These are phyloP conservation scores for Sitobion miscanthi DNA, from an alignment of 1,140 invertebrate species.

Conservation along the genomic window DNA sequence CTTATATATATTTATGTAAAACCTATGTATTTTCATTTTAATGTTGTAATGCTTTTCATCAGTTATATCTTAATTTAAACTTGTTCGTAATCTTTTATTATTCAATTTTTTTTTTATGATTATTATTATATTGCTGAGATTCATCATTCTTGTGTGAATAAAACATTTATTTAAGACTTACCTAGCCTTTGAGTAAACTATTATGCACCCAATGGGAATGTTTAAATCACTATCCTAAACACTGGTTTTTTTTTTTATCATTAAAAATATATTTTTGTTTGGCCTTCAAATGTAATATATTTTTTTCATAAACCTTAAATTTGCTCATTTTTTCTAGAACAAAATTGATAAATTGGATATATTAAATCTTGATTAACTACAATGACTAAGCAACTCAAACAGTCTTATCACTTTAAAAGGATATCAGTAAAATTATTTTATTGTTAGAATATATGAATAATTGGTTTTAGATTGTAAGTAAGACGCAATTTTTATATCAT, in stretches of 20 bases:
- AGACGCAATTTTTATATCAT: constrained; percentile 17
- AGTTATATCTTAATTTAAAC: constrained; percentile 42
- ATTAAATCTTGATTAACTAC: constrained; percentile 3
- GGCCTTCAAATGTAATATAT: not conserved
- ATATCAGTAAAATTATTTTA: constrained; percentile 31
- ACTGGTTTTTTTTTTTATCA: not conserved
- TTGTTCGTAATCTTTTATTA: constrained; percentile 42
- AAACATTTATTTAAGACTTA: constrained; percentile 44
- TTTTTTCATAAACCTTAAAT: not conserved
- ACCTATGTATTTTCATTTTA: constrained; percentile 39
- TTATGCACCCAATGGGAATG: not conserved
- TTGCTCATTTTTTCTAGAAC: constrained; percentile 10
- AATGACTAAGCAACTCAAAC: constrained; percentile 21
- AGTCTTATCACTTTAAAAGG: not conserved
- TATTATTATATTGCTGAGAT: constrained; percentile 48
- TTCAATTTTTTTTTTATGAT: constrained; percentile 44
- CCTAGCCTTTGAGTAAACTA: not conserved
- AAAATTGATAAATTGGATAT: not conserved
- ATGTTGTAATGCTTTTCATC: constrained; percentile 50
- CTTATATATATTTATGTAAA: constrained; percentile 15
- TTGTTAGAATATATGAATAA: constrained; percentile 27
- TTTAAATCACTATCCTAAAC: constrained; percentile 20
- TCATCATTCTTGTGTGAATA: constrained; percentile 47
- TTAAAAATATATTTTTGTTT: not conserved
- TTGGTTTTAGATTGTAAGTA: not conserved